Conservation (phyloP, 2,797 vertebrate species). For the Bovichtus diacanthus region DNA sequence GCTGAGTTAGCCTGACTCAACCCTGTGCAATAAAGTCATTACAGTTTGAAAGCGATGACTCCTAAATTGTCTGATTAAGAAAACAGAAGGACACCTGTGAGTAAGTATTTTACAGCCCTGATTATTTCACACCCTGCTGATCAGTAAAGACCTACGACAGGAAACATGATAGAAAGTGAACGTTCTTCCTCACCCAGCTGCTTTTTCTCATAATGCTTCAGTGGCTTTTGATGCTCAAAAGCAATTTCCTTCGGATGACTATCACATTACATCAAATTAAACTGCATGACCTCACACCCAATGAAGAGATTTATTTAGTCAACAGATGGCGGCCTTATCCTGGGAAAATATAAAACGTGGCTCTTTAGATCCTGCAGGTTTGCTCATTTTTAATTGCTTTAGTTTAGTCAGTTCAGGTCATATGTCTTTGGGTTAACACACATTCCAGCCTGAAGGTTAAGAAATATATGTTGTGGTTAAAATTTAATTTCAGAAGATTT, state of each 20-base stretch:
- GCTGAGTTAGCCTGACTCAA: no score
- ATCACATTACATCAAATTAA: constrained; percentile 78
- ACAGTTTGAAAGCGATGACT: background rate
- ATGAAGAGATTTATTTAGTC: constrained; percentile 71
- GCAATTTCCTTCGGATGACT: constrained; percentile 82
- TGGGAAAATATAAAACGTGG: constrained; percentile 56
- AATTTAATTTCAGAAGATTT: background rate
- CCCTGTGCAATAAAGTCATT: background rate
- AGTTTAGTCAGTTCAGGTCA: constrained; percentile 20
- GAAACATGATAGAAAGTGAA: constrained; percentile 42
- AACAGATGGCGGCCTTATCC: constrained; percentile 70
- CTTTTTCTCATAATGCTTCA: constrained; percentile 69
- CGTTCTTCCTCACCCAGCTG: constrained; percentile 74
- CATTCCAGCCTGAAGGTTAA: constrained; percentile 21
- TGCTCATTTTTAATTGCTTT: constrained; percentile 44
- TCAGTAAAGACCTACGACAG: constrained; percentile 36
- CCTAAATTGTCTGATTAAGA: background rate
- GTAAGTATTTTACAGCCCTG: constrained; percentile 9
- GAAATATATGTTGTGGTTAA: background rate
- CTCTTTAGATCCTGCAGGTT: constrained; percentile 49
- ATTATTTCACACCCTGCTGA: constrained; percentile 41
- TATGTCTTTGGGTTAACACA: constrained; percentile 11
- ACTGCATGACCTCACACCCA: constrained; percentile 73
- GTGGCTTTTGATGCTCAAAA: constrained; percentile 71
- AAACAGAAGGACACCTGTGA: background rate